Evolutionary conservation across 2,113 vertebrate species (phyloP), one percentile per base, ranked within the genome.

Genomic region (Pelmatolapia mariae): DNA sequence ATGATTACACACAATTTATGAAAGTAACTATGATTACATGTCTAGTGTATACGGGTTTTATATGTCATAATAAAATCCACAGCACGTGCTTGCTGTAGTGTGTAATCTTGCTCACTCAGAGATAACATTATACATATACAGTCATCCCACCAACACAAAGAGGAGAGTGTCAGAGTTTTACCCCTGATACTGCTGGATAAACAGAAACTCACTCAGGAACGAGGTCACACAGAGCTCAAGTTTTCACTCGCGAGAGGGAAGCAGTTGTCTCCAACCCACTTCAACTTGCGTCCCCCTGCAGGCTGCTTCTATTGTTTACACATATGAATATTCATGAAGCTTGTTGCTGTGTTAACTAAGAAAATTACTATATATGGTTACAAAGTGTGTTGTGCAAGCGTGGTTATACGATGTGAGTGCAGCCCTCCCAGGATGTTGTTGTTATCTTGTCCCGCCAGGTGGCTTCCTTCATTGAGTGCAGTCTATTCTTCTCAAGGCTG

Each of bases 251-350:
- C 5, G 12, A 43, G 9, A n/a, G 19, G 19, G 19, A 10, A 22
- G 50, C 50, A 53, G 52, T 54, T 54, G 52, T 54, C n/a, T 54
- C 52, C 52, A 54, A 1, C 52, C 3, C 52, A 54, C 1, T 54
- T 7, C 3, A 0, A 54, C 52, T 12, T 54, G 5, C 1, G 7
- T 54, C 52, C 3, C 52, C 0, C 52, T 53, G 9, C 19, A 53
- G 19, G 52, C 6, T 53, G 52, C 2, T 53, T 53, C 10, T 53
- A n/a, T 53, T 52, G 47, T 52, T 52, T 52, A 53, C 19, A 53
- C 0, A 53, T 3, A n/a, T 53, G 52, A 22, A 53, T 53, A 53
- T 53, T 6, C 52, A 53, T 53, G 2, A 53, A 53, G 19, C 19
- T 53, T 53, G 19, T 6, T 53, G 19, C 50, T n/a, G 50, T 53